Base-by-base conservation (phyloP, 1,140 invertebrate species). In the Trachymyrmex cornetzi region DNA sequence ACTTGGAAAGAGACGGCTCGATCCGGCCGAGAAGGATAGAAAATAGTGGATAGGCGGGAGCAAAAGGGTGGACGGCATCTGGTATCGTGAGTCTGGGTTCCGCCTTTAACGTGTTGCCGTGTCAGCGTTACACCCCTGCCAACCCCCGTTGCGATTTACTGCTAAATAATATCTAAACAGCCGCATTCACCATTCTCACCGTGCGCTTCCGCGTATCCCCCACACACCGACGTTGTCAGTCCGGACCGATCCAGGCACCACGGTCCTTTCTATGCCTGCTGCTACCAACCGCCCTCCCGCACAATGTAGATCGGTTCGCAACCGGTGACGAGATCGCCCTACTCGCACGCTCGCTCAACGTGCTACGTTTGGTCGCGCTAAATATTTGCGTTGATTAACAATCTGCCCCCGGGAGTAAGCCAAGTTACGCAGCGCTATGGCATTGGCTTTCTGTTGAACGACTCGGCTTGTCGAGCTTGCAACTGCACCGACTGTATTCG, bases 121-220 rank as follows among this genome's bases (percentile, higher is more conserved):
- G 93, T 95, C 94, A 95, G 93, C 94, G 92, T 89, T 92, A 94
- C 92, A 93, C 91, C 92, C 87, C 67, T 85, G 89, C 88, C 93
- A 91, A 88, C 86, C 90, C 87, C 89, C 71, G 80, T 90, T 59
- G 86, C 91, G 92, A 95, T 94, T 94, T 94, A 95, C 92, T 93
- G 93, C 92, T 93, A 94, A 94, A 95, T 95, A 94, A 94, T 95
- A 94, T 94, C 93, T 92, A 94, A 94, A 93, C 92, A 93, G 92
- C 66, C 84, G 66, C 88, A 88, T 92, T 85, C 87, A 34, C 86
- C 22, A 64, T 81, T 71, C 69, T 69, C 85, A 53, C 22, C 24
- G 86, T 53, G 55, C 75, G 48, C 64, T 86, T 82, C 48, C 71
- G 44, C 80, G 63, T 55, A 38, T 22, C 48, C 30, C 30, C 48